Evolutionary conservation across 2,888 invertebrate species (phyloP).

Genomic region (Caenorhabditis becei): DNA sequence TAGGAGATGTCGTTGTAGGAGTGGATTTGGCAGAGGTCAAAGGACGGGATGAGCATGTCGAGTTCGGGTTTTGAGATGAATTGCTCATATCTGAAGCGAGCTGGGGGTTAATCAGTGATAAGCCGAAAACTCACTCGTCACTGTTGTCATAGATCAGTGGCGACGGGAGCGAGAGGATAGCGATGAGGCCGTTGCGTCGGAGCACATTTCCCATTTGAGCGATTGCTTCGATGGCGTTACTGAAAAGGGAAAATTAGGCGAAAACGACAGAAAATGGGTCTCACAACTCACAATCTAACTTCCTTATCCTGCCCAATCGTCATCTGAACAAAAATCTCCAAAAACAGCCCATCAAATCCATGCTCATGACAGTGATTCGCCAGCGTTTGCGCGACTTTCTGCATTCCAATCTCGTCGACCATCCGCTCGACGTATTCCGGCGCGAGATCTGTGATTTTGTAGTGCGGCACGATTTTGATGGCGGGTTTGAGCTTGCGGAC

Average conservation of each 20-base stretch:
- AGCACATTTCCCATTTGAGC: slow-evolving; percentile 21
- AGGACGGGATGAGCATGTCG: background rate
- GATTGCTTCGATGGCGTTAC: slow-evolving; percentile 3
- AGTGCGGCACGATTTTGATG: slow-evolving; percentile 87
- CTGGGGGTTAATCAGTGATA: background rate
- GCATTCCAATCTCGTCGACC: slow-evolving; percentile 83
- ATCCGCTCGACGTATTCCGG: slow-evolving; percentile 87
- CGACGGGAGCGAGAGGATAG: slow-evolving; percentile 17
- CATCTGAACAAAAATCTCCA: slow-evolving; percentile 7
- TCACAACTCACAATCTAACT: too few species aligned
- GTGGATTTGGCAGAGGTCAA: too few species aligned
- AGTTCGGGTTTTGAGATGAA: background rate
- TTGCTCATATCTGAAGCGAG: too few species aligned
- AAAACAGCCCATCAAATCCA: slow-evolving; percentile 23
- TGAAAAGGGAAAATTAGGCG: too few species aligned
- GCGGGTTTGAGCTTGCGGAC: slow-evolving; percentile 69
- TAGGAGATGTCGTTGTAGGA: background rate
- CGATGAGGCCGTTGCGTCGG: background rate
- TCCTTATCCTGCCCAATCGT: background rate
- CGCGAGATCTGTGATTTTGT: slow-evolving; percentile 92
- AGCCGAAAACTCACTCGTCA: background rate
- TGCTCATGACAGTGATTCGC: slow-evolving; percentile 8
- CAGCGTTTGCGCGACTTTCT: slow-evolving; percentile 1
- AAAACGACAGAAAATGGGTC: too few species aligned
- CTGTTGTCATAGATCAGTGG: background rate